Evolutionary conservation across 1,140 invertebrate genomes (phyloP).

Genomic region (Magallana gigas): DNA sequence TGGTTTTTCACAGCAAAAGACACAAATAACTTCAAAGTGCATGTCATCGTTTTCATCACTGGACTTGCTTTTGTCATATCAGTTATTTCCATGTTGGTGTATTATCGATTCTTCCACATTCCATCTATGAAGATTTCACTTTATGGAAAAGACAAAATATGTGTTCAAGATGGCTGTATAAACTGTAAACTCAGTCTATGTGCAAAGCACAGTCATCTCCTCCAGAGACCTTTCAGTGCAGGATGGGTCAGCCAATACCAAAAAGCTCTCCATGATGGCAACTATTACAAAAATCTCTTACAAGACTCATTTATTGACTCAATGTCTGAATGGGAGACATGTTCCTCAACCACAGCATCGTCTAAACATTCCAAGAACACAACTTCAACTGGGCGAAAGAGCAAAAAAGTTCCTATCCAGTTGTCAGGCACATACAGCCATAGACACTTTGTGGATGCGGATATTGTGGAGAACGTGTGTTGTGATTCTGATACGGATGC

Average conservation of each 20-base stretch:
- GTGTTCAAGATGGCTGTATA: slow-evolving; percentile 66
- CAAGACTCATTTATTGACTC: slow-evolving; percentile 69
- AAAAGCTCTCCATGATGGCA: slow-evolving; percentile 60
- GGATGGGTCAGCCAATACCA: slow-evolving; percentile 69
- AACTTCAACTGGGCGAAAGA: slow-evolving; percentile 44
- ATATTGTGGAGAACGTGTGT: slow-evolving; percentile 42
- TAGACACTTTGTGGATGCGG: slow-evolving; percentile 61
- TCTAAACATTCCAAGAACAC: slow-evolving; percentile 43
- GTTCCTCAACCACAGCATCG: slow-evolving; percentile 54
- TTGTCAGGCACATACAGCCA: slow-evolving; percentile 67
- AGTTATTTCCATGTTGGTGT: slow-evolving; percentile 91
- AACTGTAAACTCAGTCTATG: slow-evolving; percentile 72
- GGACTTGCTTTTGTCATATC: slow-evolving; percentile 87
- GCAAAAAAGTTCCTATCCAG: slow-evolving; percentile 53
- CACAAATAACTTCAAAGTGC: slow-evolving; percentile 45
- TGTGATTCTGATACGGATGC: slow-evolving; percentile 57
- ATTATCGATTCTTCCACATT: slow-evolving; percentile 89
- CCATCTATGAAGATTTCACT: slow-evolving; percentile 76
- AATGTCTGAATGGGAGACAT: slow-evolving; percentile 47
- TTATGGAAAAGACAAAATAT: slow-evolving; percentile 57
- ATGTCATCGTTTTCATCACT: slow-evolving; percentile 81
- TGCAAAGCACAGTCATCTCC: slow-evolving; percentile 66
- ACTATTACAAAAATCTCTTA: slow-evolving; percentile 69
- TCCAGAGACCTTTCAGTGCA: slow-evolving; percentile 67
- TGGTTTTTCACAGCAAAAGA: slow-evolving; percentile 72